phyloP scores from a whole-genome alignment of 2,113 vertebrate species.

The Paramisgurnus dabryanus region DNA sequence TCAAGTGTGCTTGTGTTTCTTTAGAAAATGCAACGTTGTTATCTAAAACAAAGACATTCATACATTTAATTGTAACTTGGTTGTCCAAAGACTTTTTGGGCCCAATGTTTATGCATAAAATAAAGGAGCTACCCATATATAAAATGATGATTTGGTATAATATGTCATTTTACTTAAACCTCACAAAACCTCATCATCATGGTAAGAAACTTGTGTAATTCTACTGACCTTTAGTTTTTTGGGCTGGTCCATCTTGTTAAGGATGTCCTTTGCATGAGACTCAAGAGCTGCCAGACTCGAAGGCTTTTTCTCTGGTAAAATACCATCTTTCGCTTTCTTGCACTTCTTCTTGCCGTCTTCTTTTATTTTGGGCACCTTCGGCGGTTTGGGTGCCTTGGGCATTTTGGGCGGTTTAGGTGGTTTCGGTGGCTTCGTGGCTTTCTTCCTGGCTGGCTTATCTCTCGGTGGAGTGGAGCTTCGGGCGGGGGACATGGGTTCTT shows the following conservation, averaged over 20 bases:
- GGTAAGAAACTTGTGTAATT: background rate
- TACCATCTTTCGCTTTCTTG: constrained; percentile 84
- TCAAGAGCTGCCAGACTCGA: constrained; percentile 90
- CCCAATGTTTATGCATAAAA: background rate
- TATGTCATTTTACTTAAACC: too few relatives aligned
- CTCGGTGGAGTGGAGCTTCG: constrained; percentile 72
- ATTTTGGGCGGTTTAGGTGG: constrained; percentile 79
- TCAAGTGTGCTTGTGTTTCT: too few relatives aligned
- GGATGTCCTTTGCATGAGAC: constrained; percentile 92
- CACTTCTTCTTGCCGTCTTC: constrained; percentile 92
- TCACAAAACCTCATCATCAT: too few relatives aligned
- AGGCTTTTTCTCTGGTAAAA: constrained; percentile 77
- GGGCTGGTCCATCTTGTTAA: constrained; percentile 93
- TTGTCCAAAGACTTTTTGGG: too few relatives aligned
- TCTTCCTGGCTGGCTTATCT: constrained; percentile 73
- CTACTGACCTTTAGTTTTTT: constrained; percentile 89
- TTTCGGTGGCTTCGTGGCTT: constrained; percentile 65
- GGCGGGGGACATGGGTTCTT: constrained; percentile 77
- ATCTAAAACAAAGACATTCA: too few relatives aligned
- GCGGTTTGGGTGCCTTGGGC: constrained; percentile 82
- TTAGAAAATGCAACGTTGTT: too few relatives aligned
- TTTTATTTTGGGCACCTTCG: constrained; percentile 85
- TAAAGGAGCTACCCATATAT: background rate
- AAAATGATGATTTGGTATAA: background rate
- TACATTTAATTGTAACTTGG: too few relatives aligned